Base-by-base conservation (phyloP, 2,888 invertebrate species). In the Agrilus biguttatus region DNA sequence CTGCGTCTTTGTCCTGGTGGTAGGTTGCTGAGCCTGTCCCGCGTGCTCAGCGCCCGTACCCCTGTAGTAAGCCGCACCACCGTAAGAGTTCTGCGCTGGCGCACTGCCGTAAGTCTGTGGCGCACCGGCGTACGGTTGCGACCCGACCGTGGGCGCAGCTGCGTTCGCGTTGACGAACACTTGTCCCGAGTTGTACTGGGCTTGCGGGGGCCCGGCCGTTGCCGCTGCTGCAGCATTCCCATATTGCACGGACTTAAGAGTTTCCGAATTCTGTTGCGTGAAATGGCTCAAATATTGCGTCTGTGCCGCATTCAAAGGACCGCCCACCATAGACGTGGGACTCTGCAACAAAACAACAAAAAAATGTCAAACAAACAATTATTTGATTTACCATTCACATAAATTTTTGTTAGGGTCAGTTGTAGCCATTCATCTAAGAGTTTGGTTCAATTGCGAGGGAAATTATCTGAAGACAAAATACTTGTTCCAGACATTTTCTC, bases 1-100 rank as follows among this genome's bases (percentile, higher is more conserved):
- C 60, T 78, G 81, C 43, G 74, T 77, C 55, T 75, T 77, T 51
- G 76, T 73, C 57, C 80, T 62, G 45, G 72, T 67, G 33, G 67
- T 68, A 40, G 68, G 60, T 36, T 69, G 62, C 47, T 60, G 62
- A 19, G 56, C 52, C 42, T 47, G 49, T 36, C n/a, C 45, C 40
- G 19, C 44, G 46, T 4, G 43, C 36, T 14, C 48, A 43, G 4
- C 6, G 14, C 17, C 33, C 36, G 28, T 21, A n/a, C 36, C 23
- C 33, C 36, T 32, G 38, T 51, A 54, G 8, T 48, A 54, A 28
- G 47, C 49, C 5, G 49, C 46, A 47, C 56, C 57, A 28, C 49
- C 54, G 41, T 59, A 60, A 6, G 56, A 48, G 38, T 56, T 59
- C 8, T 53, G 45, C 32, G 45, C 49, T 12, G 50, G 50, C 19